Conservation (phyloP, 2,888 invertebrate genomes). For the Phorcus lineatus region DNA sequence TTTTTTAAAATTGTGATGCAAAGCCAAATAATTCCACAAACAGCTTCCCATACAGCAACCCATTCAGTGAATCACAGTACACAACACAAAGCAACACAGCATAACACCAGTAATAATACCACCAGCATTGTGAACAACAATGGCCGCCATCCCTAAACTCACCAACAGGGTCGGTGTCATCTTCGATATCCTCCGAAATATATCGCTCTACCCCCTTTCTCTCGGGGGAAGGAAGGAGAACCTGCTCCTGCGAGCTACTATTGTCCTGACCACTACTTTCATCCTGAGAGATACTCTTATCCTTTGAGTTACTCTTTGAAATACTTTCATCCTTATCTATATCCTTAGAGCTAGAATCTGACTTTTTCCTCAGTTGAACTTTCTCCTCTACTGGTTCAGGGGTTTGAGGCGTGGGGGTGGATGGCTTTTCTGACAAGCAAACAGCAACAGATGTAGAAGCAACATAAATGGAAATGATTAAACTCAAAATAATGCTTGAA, state of each 20-base stretch:
- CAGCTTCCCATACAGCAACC: not conserved
- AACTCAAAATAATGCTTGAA: no score
- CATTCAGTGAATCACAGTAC: not conserved
- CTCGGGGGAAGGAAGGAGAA: not conserved
- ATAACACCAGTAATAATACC: not conserved
- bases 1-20: no score
- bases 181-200: constrained; percentile 21
- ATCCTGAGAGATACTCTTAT: not conserved
- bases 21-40: not conserved
- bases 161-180: constrained; percentile 1
- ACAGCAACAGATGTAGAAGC: not conserved
- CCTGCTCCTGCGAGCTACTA: not conserved
- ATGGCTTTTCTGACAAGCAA: constrained; percentile 18
- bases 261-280: not conserved
- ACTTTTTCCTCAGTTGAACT: constrained; percentile 12
- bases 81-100: not conserved
- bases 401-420: not conserved
- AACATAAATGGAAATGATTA: no score
- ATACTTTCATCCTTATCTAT: not conserved
- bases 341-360: not conserved
- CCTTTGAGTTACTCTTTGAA: not conserved
- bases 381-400: not conserved
- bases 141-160: constrained; percentile 12
- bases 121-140: not conserved
- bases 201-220: constrained; percentile 8